Conservation (phyloP, 2,113 vertebrate species). For the Microcebus lehilahytsara region DNA sequence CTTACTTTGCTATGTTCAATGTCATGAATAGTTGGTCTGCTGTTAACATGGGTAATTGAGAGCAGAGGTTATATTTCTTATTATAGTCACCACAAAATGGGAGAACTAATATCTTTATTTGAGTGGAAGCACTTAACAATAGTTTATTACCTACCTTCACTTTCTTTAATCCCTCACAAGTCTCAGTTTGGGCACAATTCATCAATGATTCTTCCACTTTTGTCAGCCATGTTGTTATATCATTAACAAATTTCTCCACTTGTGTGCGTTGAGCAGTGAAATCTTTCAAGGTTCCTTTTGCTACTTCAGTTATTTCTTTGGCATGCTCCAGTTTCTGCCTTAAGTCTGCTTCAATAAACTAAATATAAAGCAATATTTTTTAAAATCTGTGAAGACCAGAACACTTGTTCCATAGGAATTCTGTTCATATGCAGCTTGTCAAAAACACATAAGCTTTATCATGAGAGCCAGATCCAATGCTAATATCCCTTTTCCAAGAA, state of each 20-base stretch:
- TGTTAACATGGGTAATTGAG: background rate
- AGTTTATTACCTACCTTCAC: constrained; percentile 86
- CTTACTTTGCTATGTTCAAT: background rate
- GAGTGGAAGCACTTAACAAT: background rate
- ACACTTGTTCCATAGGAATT: background rate
- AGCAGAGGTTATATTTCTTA: background rate
- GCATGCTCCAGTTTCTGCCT: constrained; percentile 92
- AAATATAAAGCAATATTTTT: constrained; percentile 38
- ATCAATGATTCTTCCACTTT: constrained; percentile 87
- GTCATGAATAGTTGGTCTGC: background rate
- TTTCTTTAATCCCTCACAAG: constrained; percentile 88
- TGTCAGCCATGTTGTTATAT: constrained; percentile 86
- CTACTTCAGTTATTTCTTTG: constrained; percentile 89
- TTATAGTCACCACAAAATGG: background rate
- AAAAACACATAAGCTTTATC: background rate
- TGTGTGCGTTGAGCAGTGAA: constrained; percentile 90
- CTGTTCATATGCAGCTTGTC: background rate
- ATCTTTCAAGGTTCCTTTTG: constrained; percentile 89
- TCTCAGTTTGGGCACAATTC: constrained; percentile 81
- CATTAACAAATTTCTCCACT: constrained; percentile 89
- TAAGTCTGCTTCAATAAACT: constrained; percentile 95
- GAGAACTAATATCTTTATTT: background rate
- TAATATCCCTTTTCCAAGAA: background rate
- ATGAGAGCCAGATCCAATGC: background rate
- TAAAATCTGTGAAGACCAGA: background rate